Conservation (phyloP, 1,140 invertebrate species). For the Zaprionus ghesquierei region DNA sequence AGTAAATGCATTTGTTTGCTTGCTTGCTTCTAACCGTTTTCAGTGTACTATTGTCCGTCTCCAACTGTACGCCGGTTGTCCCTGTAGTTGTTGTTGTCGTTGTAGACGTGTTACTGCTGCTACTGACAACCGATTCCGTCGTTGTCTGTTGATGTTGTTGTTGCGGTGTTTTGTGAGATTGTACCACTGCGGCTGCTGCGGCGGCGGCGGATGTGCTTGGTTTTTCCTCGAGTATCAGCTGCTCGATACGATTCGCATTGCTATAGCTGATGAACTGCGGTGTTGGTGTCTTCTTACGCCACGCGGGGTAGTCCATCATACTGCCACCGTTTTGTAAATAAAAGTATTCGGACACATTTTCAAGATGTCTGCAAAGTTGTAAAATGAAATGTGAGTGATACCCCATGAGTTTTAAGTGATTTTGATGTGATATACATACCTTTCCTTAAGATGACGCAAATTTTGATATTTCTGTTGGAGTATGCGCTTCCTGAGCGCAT, state of each 20-base stretch:
- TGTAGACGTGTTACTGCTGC: background rate
- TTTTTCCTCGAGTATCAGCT: slow-evolving; percentile 83
- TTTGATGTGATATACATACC: slow-evolving; percentile 36
- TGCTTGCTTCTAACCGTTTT: slow-evolving; percentile 59
- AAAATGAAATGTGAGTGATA: background rate
- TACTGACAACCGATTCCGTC: slow-evolving; percentile 20
- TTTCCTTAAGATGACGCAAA: slow-evolving; percentile 82
- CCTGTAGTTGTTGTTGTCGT: slow-evolving; percentile 37
- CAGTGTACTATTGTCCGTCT: slow-evolving; percentile 39
- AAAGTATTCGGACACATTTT: slow-evolving; percentile 92
- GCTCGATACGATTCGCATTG: slow-evolving; percentile 89
- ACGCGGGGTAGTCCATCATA: slow-evolving; percentile 92
- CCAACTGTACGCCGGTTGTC: slow-evolving; percentile 35
- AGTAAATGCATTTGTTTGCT: background rate
- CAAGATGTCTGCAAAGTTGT: slow-evolving; percentile 86
- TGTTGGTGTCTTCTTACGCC: slow-evolving; percentile 90
- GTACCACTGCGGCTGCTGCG: slow-evolving; percentile 45
- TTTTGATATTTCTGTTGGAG: slow-evolving; percentile 76
- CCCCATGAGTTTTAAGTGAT: background rate
- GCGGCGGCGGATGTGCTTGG: slow-evolving; percentile 64
- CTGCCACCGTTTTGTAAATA: slow-evolving; percentile 93
- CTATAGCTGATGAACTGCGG: slow-evolving; percentile 89
- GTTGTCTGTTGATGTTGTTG: slow-evolving; percentile 10
- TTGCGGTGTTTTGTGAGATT: slow-evolving; percentile 45
- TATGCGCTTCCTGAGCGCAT: slow-evolving; percentile 79